phyloP scores from a whole-genome alignment of 2,113 vertebrate species.

The Solenodon paradoxus region DNA sequence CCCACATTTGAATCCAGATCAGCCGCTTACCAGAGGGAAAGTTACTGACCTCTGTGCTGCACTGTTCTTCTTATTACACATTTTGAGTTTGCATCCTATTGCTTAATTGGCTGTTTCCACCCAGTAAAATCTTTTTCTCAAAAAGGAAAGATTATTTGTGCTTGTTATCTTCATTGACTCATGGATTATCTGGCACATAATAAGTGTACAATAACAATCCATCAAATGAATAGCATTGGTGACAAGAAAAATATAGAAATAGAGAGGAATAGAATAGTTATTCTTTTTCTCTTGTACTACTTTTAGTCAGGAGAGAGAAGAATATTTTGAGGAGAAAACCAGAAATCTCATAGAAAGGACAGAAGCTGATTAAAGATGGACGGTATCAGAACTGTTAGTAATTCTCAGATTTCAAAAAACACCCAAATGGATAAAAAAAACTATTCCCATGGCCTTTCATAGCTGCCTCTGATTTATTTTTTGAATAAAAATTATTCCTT shows the following conservation, averaged over 20 bases:
- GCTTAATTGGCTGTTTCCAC: not conserved
- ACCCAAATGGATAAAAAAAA: not conserved
- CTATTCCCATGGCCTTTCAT: not conserved
- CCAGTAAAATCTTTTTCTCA: constrained; percentile 23
- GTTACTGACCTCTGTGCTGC: not conserved
- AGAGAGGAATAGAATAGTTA: not conserved
- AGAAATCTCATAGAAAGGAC: not conserved
- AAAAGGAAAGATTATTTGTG: not conserved
- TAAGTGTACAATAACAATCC: not conserved
- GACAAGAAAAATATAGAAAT: not conserved
- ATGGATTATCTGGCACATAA: not conserved
- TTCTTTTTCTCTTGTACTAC: not conserved
- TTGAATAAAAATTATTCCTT: not conserved
- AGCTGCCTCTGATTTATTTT: not conserved
- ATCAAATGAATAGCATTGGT: not conserved
- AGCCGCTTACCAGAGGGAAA: not conserved
- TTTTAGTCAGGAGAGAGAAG: not conserved
- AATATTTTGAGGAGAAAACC: not conserved
- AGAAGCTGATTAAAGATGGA: not conserved
- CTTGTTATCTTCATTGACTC: too few species aligned
- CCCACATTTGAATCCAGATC: not conserved
- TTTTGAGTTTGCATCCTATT: not conserved
- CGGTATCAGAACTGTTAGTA: not conserved
- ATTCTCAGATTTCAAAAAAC: not conserved
- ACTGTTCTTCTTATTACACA: not conserved